Evolutionary conservation across 2,888 invertebrate species (phyloP).

Genomic region (Pandemis corylana): DNA sequence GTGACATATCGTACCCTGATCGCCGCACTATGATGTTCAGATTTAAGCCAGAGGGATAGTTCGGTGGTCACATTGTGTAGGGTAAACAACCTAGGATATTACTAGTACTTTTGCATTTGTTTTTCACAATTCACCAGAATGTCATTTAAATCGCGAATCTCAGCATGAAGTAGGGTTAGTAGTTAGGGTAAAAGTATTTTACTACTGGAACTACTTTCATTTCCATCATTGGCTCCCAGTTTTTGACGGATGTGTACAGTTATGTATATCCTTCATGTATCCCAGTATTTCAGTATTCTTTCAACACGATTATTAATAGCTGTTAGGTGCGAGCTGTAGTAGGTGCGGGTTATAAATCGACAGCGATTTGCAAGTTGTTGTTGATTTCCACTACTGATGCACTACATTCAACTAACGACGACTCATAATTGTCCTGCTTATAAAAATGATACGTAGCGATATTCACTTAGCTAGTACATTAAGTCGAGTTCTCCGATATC

Average conservation of each 20-base stretch:
- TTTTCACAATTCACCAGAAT: background rate
- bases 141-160: background rate
- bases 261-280: too few species aligned
- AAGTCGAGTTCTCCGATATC: too few species aligned
- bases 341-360: too few species aligned
- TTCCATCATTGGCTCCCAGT: background rate
- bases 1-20: conserved; percentile 59
- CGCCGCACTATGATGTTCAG: conserved; percentile 64
- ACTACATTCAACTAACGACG: too few species aligned
- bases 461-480: too few species aligned
- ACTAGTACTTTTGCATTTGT: background rate
- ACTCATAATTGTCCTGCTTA: too few species aligned
- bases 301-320: too few species aligned
- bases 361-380: too few species aligned
- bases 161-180: background rate
- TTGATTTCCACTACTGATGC: too few species aligned
- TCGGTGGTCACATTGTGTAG: background rate
- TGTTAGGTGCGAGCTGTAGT: too few species aligned
- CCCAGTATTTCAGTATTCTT: too few species aligned
- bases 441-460: too few species aligned
- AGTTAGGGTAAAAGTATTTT: background rate
- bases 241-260: background rate
- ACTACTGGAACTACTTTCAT: background rate
- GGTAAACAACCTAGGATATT: background rate
- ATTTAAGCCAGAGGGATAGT: conserved; percentile 55